phyloP scores from a whole-genome alignment of 2,888 invertebrate genomes.

The Matsumyia berberina region DNA sequence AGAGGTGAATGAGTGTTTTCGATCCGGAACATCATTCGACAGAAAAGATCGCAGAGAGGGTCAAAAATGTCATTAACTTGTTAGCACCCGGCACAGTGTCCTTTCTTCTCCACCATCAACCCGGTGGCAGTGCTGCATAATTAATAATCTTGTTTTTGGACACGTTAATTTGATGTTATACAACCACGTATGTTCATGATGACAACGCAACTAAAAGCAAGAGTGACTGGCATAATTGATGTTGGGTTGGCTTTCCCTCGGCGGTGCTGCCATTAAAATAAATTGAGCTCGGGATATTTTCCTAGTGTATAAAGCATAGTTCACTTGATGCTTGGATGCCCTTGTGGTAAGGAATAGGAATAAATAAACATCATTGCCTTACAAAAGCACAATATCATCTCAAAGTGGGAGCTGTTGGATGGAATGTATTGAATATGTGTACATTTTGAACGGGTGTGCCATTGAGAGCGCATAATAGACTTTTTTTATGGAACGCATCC shows the following conservation, averaged over 20 bases:
- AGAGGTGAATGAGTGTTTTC: not conserved
- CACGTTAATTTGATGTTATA: constrained; percentile 6
- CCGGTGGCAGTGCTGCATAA: not conserved
- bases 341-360: not conserved
- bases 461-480: too few species aligned
- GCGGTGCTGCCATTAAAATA: not conserved
- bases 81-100: not conserved
- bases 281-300: not conserved
- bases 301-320: not conserved
- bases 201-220: not conserved
- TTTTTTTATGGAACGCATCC: too few species aligned
- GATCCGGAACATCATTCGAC: constrained; percentile 8
- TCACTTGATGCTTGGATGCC: not conserved
- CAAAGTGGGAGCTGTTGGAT: too few species aligned
- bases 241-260: not conserved
- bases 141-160: constrained; percentile 18
- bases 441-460: too few species aligned
- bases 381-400: too few species aligned
- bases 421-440: too few species aligned
- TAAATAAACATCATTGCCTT: not conserved
- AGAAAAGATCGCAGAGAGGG: not conserved
- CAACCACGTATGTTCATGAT: not conserved
- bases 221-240: not conserved
- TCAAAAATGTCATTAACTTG: constrained; percentile 10
- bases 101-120: not conserved